Evolutionary conservation across 1,140 invertebrate species (phyloP).

Genomic region (Dryas iulia): DNA sequence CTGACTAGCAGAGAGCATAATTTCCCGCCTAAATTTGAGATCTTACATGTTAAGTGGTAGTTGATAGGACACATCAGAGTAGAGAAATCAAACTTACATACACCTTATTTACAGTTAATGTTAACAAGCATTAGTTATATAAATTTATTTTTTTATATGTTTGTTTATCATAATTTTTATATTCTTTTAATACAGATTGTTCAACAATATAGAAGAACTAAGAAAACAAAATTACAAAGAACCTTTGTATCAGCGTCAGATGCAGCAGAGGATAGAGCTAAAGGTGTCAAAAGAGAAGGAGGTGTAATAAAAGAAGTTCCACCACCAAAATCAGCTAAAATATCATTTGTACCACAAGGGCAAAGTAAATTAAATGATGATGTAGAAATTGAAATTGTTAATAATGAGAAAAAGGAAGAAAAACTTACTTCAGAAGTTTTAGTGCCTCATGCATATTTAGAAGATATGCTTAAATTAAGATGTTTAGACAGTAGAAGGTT

Average conservation of each 20-base stretch:
- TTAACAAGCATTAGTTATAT: too few species aligned
- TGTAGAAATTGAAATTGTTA: neutral
- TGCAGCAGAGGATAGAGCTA: conserved; percentile 82
- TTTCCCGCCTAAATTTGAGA: too few species aligned
- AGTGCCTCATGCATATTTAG: conserved; percentile 45
- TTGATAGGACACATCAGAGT: too few species aligned
- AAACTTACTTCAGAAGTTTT: neutral
- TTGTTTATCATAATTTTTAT: neutral
- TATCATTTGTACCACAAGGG: conserved; percentile 55
- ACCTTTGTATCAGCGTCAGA: conserved; percentile 84
- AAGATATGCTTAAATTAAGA: conserved; percentile 49
- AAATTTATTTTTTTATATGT: neutral
- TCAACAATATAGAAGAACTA: conserved; percentile 79
- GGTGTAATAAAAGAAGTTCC: conserved; percentile 57
- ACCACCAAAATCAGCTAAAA: conserved; percentile 46
- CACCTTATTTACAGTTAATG: too few species aligned
- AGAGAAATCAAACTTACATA: too few species aligned
- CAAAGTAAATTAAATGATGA: conserved; percentile 11
- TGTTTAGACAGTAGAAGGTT: conserved; percentile 53
- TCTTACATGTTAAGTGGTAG: too few species aligned
- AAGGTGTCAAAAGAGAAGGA: conserved; percentile 76
- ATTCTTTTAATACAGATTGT: conserved; percentile 64
- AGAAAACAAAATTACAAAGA: conserved; percentile 82
- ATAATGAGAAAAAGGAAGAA: neutral
- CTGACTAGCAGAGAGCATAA: too few species aligned